Conservation (phyloP, 2,888 invertebrate genomes). For the Dynastes grantii region DNA sequence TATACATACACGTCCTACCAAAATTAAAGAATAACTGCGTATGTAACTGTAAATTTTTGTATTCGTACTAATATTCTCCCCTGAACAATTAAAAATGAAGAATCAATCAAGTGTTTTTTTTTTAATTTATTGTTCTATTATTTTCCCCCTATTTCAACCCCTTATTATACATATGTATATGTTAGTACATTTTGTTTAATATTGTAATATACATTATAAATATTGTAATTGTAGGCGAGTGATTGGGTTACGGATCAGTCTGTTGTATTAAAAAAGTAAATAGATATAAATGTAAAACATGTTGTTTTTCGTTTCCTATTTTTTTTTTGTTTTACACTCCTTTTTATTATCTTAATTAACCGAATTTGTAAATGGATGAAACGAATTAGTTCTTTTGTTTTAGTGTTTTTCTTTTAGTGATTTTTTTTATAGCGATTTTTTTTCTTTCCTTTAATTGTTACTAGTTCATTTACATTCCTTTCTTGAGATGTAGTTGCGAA, state of each 20-base stretch:
- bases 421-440: conserved; percentile 38
- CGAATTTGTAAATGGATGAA: conserved; percentile 3
- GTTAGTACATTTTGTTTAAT: conserved; percentile 62
- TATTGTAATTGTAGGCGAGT: conserved; percentile 55
- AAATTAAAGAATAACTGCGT: conserved; percentile 15
- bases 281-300: conserved; percentile 12
- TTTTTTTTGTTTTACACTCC: conserved; percentile 36
- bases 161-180: conserved; percentile 52
- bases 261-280: conserved; percentile 31
- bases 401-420: conserved; percentile 32
- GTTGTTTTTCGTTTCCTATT: conserved; percentile 27
- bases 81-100: conserved; percentile 37
- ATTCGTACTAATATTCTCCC: conserved; percentile 60
- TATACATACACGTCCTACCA: conserved; percentile 9
- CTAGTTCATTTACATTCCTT: background rate
- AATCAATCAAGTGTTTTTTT: background rate
- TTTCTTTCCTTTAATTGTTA: conserved; percentile 42
- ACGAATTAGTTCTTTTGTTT: conserved; percentile 22
- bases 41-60: conserved; percentile 39
- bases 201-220: conserved; percentile 57
- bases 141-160: conserved; percentile 30
- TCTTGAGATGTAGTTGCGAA: conserved; percentile 32
- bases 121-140: conserved; percentile 54
- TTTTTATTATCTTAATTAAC: conserved; percentile 18
- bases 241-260: conserved; percentile 56